Base-by-base conservation (phyloP, 2,888 invertebrate genomes). In the Cephus spinipes region DNA sequence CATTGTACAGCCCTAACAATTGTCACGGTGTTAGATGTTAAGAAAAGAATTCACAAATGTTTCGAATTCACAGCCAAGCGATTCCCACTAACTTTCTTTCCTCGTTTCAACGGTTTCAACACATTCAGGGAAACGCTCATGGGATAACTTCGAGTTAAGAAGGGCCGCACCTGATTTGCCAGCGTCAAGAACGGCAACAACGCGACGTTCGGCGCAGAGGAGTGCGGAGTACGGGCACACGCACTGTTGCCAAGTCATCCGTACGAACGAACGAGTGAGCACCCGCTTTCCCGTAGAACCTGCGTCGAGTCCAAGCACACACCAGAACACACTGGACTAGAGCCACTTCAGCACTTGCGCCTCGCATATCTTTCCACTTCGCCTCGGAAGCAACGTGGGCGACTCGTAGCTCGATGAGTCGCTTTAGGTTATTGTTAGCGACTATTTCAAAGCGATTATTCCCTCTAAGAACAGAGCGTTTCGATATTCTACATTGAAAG, bases 231-330 rank as follows among this genome's bases (percentile, higher is more conserved):
- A 55, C 40, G 71, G 31, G 68, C n/a, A 76, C 71, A 15, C 77
- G 85, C 85, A 84, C 79, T 82, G 85, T 85, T 85, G 85, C 85
- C 84, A 84, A 82, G 79, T 76, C 81, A 78, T 74, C 36, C 75
- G 75, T 69, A 32, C 73, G 32, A 68, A 32, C 73, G 68, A 75
- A 32, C 73, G 32, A 68, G 32, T 71, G 68, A 75, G 76, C 74
- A 74, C 69, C 74, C 55, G 77, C 84, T 84, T 84, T 81, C 81
- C 77, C 84, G 80, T 78, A 69, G 79, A 82, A 80, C 79, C 32
- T 77, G 73, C 76, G 23, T 55, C 55, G 55, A 55, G 55, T 55
- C 55, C 23, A 55, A 55, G 55, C 55, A 55, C 55, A 55, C 55
- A 23, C 55, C 55, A 55, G 55, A 23, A 23, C 55, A 40, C 40